Percentiles rank a stretch among this genome's conserved stretches.
These are phyloP conservation scores for Nannoperca australis DNA, from an alignment of 2,797 vertebrate genomes.

Conservation along the genomic window DNA sequence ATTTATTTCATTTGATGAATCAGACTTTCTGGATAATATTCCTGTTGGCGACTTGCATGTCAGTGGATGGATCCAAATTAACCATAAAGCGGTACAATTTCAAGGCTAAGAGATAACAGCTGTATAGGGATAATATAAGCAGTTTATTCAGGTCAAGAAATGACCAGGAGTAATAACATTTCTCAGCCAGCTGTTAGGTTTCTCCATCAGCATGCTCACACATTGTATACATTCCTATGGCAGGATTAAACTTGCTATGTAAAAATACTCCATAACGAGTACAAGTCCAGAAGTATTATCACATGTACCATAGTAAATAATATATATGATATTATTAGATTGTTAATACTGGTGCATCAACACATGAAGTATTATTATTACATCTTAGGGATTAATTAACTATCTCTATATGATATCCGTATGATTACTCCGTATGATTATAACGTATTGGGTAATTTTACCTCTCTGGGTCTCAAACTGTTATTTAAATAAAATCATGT, in stretches of 20 bases:
- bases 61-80: neutral
- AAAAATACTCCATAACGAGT: neutral
- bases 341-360: neutral
- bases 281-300: neutral
- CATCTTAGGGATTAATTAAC: no score
- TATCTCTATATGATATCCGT: no score
- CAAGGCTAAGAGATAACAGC: neutral
- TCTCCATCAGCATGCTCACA: neutral
- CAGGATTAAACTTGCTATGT: neutral
- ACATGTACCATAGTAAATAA: neutral
- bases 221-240: neutral
- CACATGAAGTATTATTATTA: neutral
- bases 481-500: neutral
- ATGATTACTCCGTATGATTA: no score
- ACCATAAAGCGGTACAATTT: neutral
- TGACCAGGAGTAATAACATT: neutral
- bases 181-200: neutral
- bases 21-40: neutral
- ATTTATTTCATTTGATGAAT: slow-evolving; percentile 13
- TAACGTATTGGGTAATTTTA: neutral
- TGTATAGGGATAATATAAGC: neutral
- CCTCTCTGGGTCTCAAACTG: no score
- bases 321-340: neutral
- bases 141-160: neutral
- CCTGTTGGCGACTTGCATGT: neutral